These are phyloP conservation scores for Carollia perspicillata DNA, from an alignment of 2,113 vertebrate species.

Conservation along the genomic window DNA sequence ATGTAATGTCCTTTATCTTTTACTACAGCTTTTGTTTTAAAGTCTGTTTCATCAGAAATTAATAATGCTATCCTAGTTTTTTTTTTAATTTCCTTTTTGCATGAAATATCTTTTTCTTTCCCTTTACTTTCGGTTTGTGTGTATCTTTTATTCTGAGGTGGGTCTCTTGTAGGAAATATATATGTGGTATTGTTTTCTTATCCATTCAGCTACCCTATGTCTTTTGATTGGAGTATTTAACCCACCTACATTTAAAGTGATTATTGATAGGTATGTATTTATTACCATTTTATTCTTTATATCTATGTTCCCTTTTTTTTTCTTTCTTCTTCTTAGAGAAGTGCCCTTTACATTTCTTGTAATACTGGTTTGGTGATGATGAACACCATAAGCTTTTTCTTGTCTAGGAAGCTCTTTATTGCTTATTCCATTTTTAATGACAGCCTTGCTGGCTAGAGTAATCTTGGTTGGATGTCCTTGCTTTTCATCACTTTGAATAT, in stretches of 20 bases:
- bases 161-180: background rate
- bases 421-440: too few species aligned
- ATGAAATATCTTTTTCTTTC: background rate
- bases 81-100: background rate
- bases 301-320: too few species aligned
- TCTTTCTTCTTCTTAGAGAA: too few species aligned
- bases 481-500: background rate
- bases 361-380: too few species aligned
- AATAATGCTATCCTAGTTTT: background rate
- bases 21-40: background rate
- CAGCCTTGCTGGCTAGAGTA: too few species aligned
- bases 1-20: background rate
- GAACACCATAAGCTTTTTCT: too few species aligned
- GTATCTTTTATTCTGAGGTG: background rate
- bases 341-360: too few species aligned
- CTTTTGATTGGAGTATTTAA: too few species aligned
- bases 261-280: background rate
- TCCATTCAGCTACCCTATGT: too few species aligned
- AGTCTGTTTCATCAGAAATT: background rate
- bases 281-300: background rate
- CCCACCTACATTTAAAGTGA: background rate
- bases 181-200: background rate
- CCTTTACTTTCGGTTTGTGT: background rate
- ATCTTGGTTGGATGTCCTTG: background rate
- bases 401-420: too few species aligned